Conservation (phyloP, 2,888 invertebrate genomes). For the Opisthograptis luteolata region DNA sequence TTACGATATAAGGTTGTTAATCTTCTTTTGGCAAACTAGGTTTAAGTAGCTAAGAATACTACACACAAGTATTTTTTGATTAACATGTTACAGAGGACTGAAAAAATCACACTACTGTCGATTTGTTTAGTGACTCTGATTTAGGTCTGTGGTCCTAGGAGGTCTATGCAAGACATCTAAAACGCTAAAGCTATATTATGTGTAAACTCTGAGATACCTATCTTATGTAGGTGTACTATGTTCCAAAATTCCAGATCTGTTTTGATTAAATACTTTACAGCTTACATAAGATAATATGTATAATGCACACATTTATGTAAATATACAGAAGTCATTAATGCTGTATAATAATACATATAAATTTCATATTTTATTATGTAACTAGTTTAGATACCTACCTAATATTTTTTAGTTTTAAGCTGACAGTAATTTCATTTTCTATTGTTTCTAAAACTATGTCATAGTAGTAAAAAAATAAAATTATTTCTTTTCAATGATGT, state of each 20-base stretch:
- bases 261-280: neutral
- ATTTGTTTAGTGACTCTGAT: too few species aligned
- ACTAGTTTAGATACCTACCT: neutral
- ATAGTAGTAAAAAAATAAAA: slow-evolving; percentile 34
- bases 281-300: neutral
- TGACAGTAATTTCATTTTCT: slow-evolving; percentile 13
- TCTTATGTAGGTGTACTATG: neutral
- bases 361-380: neutral
- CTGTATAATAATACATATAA: neutral
- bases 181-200: too few species aligned
- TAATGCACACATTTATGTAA: neutral
- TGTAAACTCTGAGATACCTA: slow-evolving; percentile 3
- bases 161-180: neutral
- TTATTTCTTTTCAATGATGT: slow-evolving; percentile 8
- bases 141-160: neutral
- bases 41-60: neutral
- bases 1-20: too few species aligned
- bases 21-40: slow-evolving; percentile 9
- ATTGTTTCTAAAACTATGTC: slow-evolving; percentile 41
- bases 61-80: too few species aligned
- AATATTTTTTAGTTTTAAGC: slow-evolving; percentile 16
- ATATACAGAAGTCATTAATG: neutral
- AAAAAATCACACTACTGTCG: too few species aligned
- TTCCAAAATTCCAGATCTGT: neutral
- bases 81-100: too few species aligned